Conservation (phyloP, 2,888 invertebrate species). For the Thalpophila matura region DNA sequence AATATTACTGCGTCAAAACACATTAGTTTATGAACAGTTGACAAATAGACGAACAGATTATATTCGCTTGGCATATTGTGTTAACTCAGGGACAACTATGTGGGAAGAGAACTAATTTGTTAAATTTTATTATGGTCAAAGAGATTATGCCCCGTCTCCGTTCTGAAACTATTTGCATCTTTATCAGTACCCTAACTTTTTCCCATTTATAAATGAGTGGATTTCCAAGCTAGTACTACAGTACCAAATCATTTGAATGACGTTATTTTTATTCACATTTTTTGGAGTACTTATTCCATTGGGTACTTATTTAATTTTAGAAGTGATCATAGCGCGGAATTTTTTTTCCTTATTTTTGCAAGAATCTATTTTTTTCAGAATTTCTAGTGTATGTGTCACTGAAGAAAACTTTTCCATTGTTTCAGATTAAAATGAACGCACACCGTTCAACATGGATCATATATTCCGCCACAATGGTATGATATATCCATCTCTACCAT, state of each 20-base stretch:
- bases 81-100: neutral
- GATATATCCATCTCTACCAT: constrained; percentile 78
- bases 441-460: constrained; percentile 74
- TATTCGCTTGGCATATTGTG: constrained; percentile 17
- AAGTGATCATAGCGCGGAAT: too few species aligned
- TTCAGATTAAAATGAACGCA: constrained; percentile 81
- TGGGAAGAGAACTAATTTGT: neutral
- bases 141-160: neutral
- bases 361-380: too few species aligned
- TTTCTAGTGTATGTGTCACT: too few species aligned
- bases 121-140: neutral
- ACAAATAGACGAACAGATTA: constrained; percentile 32
- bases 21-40: constrained; percentile 34
- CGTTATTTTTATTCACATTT: too few species aligned
- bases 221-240: neutral
- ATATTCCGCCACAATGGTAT: constrained; percentile 77
- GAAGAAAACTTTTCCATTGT: constrained; percentile 65
- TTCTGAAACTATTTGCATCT: neutral
- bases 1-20: constrained; percentile 32
- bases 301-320: too few species aligned
- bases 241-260: too few species aligned
- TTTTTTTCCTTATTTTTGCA: too few species aligned
- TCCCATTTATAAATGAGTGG: neutral
- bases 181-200: neutral
- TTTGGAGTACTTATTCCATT: too few species aligned